Conservation (phyloP, 2,113 vertebrate species). For the Crotalus horridus region DNA sequence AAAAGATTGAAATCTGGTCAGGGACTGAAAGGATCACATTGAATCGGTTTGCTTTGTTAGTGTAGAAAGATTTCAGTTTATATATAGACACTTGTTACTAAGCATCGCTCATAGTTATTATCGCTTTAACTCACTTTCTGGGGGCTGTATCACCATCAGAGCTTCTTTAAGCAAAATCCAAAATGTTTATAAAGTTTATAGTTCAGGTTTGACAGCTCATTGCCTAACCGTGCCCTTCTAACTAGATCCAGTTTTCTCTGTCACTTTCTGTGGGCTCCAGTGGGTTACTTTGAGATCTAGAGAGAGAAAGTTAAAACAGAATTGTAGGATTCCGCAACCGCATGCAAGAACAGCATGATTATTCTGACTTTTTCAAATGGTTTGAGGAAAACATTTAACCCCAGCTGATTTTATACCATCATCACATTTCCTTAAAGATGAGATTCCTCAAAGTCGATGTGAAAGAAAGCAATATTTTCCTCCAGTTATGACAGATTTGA, state of each 20-base stretch:
- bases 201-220: conserved; percentile 42
- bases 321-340: not conserved
- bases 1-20: not conserved
- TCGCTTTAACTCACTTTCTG: conserved; percentile 68
- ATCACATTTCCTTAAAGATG: not conserved
- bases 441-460: not conserved
- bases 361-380: not conserved
- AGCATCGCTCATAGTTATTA: conserved; percentile 61
- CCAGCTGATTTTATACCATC: not conserved
- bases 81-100: conserved; percentile 54
- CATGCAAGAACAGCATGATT: not conserved
- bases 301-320: conserved; percentile 29
- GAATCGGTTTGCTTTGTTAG: not conserved
- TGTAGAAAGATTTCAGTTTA: conserved; percentile 43
- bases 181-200: conserved; percentile 37
- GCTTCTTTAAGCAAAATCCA: conserved; percentile 38
- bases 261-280: conserved; percentile 45
- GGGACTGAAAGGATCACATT: not conserved
- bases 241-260: conserved; percentile 56
- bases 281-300: conserved; percentile 21
- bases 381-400: not conserved
- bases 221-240: conserved; percentile 54
- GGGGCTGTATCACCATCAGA: conserved; percentile 56
- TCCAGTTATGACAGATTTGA: not conserved
- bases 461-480: not conserved